A percentile compares a stretch with the other conserved stretches of the same genome.
These are phyloP conservation scores for Selene dorsalis DNA, from an alignment of 2,797 vertebrate genomes.

Conservation along the genomic window DNA sequence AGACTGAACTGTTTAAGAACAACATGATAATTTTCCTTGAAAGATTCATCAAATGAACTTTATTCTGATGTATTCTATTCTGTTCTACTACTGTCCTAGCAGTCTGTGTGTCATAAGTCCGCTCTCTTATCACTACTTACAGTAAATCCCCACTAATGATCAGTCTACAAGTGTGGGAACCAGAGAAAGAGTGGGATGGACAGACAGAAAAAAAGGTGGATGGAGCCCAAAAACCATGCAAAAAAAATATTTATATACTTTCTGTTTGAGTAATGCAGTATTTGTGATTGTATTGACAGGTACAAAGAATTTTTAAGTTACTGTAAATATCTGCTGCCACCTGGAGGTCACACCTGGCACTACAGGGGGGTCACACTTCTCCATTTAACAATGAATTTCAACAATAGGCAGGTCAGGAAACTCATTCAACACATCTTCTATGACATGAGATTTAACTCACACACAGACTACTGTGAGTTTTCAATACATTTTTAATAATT, in stretches of 20 bases:
- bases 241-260: too few relatives aligned
- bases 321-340: constrained; percentile 57
- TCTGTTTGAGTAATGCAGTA: background rate
- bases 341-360: constrained; percentile 42
- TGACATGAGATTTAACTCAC: background rate
- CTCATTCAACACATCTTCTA: background rate
- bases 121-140: constrained; percentile 62
- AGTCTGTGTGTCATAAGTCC: constrained; percentile 47
- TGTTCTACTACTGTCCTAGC: constrained; percentile 35
- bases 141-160: constrained; percentile 66
- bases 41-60: constrained; percentile 4
- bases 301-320: background rate
- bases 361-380: background rate
- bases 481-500: too few relatives aligned
- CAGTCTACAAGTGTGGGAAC: constrained; percentile 67
- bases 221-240: background rate
- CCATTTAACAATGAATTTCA: background rate
- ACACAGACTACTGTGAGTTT: too few relatives aligned
- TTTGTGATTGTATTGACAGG: background rate
- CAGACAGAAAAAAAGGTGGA: constrained; percentile 13
- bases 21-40: background rate
- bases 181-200: constrained; percentile 18
- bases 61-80: constrained; percentile 8
- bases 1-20: background rate
- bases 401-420: background rate